Base-by-base conservation (phyloP, 2,888 invertebrate genomes). In the Lordiphosa andalusiaca region DNA sequence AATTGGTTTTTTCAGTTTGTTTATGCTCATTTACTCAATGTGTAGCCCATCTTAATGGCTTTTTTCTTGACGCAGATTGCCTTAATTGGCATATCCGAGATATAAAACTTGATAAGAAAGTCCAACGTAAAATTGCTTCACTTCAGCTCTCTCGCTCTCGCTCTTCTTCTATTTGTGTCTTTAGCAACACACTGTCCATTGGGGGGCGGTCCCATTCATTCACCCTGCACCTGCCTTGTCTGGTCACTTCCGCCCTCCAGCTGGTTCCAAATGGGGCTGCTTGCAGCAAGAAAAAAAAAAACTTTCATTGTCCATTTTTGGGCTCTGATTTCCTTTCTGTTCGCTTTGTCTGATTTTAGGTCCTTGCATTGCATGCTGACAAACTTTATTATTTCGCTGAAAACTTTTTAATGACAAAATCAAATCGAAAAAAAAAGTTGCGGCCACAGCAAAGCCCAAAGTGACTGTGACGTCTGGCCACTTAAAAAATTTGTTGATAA, bases 321-420 rank as follows among this genome's bases (percentile, higher is more conserved):
- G 55, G 46, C 41, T 55, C 47, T 51, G 63, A 55, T 55, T 55
- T 63, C 38, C 60, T 60, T 55, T 50, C 50, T 33, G 12, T n/a
- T 6, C 12, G 10, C 21, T 41, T 12, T 9, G 16, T 23, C 10
- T 35, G 38, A 47, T 40, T 33, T 6, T 35, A n/a, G 61, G 46
- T 37, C 50, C 55, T 63, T 58, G 40, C 52, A 65, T 59, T 61
- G 48, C 53, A 21, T 49, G 62, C 51, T 60, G 61, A 56, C 50
- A 71, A 77, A 69, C 64, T 71, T 71, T 71, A 56, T 64, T 69
- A 71, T 69, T 73, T 71, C 59, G 67, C 58, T 54, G 60, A 51
- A 69, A 75, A 74, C 71, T 77, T 74, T 73, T 77, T 69, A 75
- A 74, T 71, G 74, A 77, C 67, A 66, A 77, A 75, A 77, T 67